phyloP scores from a whole-genome alignment of 2,113 vertebrate genomes.

The Scomber japonicus region DNA sequence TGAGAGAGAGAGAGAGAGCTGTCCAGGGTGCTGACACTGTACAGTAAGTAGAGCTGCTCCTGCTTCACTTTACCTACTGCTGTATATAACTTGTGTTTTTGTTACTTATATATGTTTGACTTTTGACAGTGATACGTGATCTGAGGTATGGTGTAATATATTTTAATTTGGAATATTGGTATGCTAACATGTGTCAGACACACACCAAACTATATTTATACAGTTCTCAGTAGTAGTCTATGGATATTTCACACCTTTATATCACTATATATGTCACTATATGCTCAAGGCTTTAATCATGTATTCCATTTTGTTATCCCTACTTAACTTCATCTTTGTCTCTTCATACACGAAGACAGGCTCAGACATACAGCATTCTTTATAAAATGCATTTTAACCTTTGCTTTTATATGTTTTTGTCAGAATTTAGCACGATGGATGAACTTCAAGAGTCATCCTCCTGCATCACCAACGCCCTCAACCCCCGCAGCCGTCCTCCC shows the following conservation, averaged over 20 bases:
- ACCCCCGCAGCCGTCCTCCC: constrained; percentile 12
- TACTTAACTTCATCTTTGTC: not conserved
- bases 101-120: not conserved
- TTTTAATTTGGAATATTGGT: not conserved
- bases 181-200: not conserved
- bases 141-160: not conserved
- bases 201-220: not conserved
- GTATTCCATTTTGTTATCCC: not conserved
- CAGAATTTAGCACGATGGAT: constrained; percentile 62
- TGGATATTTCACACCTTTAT: too few species aligned
- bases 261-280: too few species aligned
- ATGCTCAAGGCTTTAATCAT: not conserved
- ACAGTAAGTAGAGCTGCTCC: constrained; percentile 42
- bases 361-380: not conserved
- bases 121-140: not conserved
- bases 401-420: not conserved
- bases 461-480: constrained; percentile 7
- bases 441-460: constrained; percentile 37
- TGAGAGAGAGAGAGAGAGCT: constrained; percentile 57
- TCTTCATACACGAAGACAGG: not conserved
- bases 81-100: not conserved
- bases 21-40: constrained; percentile 77
- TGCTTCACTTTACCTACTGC: constrained; percentile 1
- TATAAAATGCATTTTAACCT: not conserved
- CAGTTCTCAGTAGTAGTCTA: not conserved